These are phyloP conservation scores for Dendroctonus ponderosae DNA, from an alignment of 1,140 invertebrate species.

Conservation along the genomic window DNA sequence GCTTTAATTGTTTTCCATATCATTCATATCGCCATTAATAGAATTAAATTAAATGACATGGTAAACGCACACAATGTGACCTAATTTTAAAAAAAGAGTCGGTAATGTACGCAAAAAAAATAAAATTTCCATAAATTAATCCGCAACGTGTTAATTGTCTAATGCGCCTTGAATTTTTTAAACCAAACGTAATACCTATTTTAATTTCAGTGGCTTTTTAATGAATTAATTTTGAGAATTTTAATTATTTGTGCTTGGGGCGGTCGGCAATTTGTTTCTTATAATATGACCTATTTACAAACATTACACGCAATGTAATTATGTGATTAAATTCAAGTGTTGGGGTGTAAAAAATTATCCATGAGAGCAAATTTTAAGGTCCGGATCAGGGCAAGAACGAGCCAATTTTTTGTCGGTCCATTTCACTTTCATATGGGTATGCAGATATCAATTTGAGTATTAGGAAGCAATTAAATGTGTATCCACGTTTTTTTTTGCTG, in stretches of 20 bases:
- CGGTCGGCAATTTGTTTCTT: neutral
- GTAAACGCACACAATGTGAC: conserved; percentile 7
- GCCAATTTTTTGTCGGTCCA: too few relatives aligned
- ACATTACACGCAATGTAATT: too few relatives aligned
- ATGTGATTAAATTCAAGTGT: too few relatives aligned
- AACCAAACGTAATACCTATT: too few relatives aligned
- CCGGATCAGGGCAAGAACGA: too few relatives aligned
- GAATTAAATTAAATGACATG: conserved; percentile 6
- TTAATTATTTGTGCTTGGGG: conserved; percentile 2
- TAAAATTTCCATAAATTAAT: conserved; percentile 8
- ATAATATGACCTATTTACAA: too few relatives aligned
- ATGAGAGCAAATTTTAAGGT: too few relatives aligned
- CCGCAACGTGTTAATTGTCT: conserved; percentile 7
- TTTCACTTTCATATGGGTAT: too few relatives aligned
- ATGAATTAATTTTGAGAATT: conserved; percentile 15
- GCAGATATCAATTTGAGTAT: too few relatives aligned
- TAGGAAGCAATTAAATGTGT: too few relatives aligned
- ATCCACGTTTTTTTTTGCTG: too few relatives aligned
- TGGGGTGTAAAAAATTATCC: too few relatives aligned
- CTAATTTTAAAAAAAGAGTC: neutral
- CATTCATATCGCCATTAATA: conserved; percentile 1
- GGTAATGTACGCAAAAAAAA: neutral
- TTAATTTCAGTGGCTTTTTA: neutral
- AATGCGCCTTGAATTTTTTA: neutral
- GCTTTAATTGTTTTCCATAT: conserved; percentile 5